A percentile compares a stretch with the other conserved stretches of the same genome.
These are phyloP conservation scores for Synanceia verrucosa DNA, from an alignment of 2,797 vertebrate genomes.

Conservation along the genomic window DNA sequence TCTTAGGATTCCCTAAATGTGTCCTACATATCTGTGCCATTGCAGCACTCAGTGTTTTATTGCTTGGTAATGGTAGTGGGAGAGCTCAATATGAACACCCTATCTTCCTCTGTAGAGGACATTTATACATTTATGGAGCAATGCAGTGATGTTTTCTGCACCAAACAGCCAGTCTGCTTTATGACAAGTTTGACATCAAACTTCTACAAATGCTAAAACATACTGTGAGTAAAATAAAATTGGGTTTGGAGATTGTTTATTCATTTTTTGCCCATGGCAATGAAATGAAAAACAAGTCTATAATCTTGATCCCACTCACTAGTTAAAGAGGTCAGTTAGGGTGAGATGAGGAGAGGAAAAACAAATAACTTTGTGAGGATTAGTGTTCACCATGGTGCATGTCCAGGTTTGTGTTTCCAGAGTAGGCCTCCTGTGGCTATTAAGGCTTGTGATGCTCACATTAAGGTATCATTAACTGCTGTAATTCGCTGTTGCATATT, in stretches of 20 bases:
- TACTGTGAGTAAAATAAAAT: not conserved
- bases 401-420: constrained; percentile 8
- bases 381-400: constrained; percentile 27
- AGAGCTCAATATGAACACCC: not conserved
- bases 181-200: not conserved
- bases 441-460: constrained; percentile 20
- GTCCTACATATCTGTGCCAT: not conserved
- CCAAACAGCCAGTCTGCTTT: not conserved
- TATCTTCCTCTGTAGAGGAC: not conserved
- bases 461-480: constrained; percentile 11
- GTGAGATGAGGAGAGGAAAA: constrained; percentile 25
- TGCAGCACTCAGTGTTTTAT: not conserved
- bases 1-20: not conserved
- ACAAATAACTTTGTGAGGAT: constrained; percentile 46
- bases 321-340: constrained; percentile 21
- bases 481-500: not conserved
- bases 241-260: not conserved
- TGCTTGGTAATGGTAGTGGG: not conserved
- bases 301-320: constrained; percentile 28
- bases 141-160: not conserved
- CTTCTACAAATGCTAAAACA: not conserved
- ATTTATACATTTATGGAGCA: not conserved
- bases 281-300: constrained; percentile 3
- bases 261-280: not conserved
- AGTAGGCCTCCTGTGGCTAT: constrained; percentile 6